phyloP scores from a whole-genome alignment of 2,113 vertebrate species.

The Ellobius talpinus region DNA sequence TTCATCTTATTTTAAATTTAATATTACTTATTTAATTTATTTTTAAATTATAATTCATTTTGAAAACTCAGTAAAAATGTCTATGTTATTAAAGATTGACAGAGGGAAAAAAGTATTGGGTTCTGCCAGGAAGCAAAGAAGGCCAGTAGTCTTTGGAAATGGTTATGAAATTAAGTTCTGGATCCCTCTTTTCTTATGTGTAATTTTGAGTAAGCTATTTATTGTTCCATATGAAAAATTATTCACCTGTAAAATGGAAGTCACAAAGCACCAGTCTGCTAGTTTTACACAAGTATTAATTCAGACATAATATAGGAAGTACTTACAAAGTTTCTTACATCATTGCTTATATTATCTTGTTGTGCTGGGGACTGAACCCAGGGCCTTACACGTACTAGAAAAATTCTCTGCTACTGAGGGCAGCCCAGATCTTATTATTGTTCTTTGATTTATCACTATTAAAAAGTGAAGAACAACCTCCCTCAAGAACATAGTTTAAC shows the following conservation, averaged over 20 bases:
- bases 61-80: neutral
- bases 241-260: neutral
- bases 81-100: constrained; percentile 38
- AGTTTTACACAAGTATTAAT: constrained; percentile 30
- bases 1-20: constrained; percentile 54
- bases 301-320: neutral
- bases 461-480: constrained; percentile 24
- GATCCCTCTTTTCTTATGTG: neutral
- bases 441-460: constrained; percentile 36
- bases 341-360: neutral
- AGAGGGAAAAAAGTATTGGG: neutral
- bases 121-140: neutral
- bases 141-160: neutral
- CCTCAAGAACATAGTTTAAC: neutral
- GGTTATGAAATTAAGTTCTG: neutral
- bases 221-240: neutral
- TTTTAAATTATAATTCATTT: constrained; percentile 44
- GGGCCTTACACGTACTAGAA: neutral
- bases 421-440: neutral
- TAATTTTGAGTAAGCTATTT: neutral
- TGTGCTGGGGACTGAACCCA: neutral
- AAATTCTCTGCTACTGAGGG: neutral
- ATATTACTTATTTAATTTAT: constrained; percentile 43
- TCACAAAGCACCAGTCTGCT: neutral
- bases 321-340: neutral